Percentiles rank a stretch among this genome's conserved stretches.
Evolutionary conservation across 2,888 invertebrate genomes (phyloP).

Genomic region (Lasioglossum oenotherae): DNA sequence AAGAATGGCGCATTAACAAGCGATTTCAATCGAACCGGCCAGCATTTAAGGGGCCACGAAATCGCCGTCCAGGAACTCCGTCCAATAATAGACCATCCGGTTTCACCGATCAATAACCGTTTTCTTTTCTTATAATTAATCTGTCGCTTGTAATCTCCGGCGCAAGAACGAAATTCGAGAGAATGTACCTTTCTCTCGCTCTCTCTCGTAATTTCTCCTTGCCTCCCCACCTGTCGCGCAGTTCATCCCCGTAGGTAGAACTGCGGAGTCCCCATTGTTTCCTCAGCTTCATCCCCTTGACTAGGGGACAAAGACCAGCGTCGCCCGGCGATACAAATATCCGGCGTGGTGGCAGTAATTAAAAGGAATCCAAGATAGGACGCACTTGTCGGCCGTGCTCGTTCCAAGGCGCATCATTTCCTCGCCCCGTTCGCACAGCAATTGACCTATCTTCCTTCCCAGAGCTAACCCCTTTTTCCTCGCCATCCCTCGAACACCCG

Average conservation of each 20-base stretch:
- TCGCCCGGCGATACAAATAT: constrained; percentile 45
- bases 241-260: constrained; percentile 6
- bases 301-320: background rate
- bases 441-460: constrained; percentile 53
- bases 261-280: background rate
- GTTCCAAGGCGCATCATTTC: constrained; percentile 53
- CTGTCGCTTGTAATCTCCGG: background rate
- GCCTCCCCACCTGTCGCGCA: background rate
- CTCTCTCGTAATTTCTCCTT: background rate
- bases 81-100: constrained; percentile 2
- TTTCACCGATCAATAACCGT: background rate
- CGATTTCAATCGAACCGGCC: background rate
- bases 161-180: background rate
- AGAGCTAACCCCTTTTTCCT: background rate
- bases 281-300: background rate
- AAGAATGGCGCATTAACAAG: background rate
- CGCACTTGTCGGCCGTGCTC: constrained; percentile 43
- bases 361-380: constrained; percentile 57
- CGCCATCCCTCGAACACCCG: background rate
- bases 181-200: background rate
- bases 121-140: constrained; percentile 12
- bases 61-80: background rate
- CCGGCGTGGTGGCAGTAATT: constrained; percentile 53
- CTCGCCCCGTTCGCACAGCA: constrained; percentile 52
- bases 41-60: background rate